Base-by-base conservation (phyloP, 2,113 vertebrate species). In the Albula glossodonta region DNA sequence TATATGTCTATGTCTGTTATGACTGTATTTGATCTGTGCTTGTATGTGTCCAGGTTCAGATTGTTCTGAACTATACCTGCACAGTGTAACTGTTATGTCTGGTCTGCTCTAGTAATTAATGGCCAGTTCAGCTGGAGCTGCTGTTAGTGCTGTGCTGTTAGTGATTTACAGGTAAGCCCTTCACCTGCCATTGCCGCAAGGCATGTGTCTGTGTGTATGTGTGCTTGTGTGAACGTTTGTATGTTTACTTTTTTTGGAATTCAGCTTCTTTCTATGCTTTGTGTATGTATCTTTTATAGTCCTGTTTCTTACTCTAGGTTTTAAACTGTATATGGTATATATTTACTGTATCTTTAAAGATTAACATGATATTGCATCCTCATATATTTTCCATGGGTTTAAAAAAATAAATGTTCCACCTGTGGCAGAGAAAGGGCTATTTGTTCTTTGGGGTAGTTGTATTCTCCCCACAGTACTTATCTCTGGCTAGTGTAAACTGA, bases 111-210 rank as follows among this genome's bases (percentile, higher is more conserved):
- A 50, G 92, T 91, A 89, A 93, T 51, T 86, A 88, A 83, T 92
- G 87, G 86, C 15, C 17, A 48, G 25, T 81, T 51, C 82, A 74
- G 79, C 84, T 81, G 86, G 90, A 85, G 85, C 85, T 87, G 90
- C 84, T 41, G 31, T 41, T 41, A 41, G 31, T 41, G 31, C 31
- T 84, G 84, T 89, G 60, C 60, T 84, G 84, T 89, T n/a, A 52
- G 81, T 81, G 82, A 90, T 91, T 86, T 78, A 74, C 84, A 78
- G 85, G 66, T 78, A 70, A 51, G 90, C 57, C 93, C 93, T 94
- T 91, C 89, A 90, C 52, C n/a, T 87, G 90, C 74, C 80, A 51
- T 87, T 81, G 84, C 66, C 66, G 31, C 25, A 85, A 84, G 83
- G 86, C 50, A 63, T 84, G 41, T 66, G 50, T 85, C 0, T 53